These are phyloP conservation scores for Acromyrmex heyeri DNA, from an alignment of 1,140 invertebrate genomes.

Conservation along the genomic window DNA sequence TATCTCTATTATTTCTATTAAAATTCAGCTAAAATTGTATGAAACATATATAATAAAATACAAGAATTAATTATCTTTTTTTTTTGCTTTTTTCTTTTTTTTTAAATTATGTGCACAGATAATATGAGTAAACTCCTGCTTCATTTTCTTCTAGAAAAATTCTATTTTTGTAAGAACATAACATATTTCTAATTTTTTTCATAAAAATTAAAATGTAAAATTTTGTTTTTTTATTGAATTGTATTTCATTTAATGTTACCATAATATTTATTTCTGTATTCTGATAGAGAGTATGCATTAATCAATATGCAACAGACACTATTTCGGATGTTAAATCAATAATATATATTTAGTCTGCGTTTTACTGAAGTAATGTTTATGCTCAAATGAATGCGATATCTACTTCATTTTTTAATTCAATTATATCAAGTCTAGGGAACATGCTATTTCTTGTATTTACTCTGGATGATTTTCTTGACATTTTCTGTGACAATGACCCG, in stretches of 20 bases:
- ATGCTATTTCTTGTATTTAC: neutral
- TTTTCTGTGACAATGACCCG: conserved; percentile 21
- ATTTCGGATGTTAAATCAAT: neutral
- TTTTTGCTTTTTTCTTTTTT: neutral
- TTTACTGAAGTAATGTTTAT: neutral
- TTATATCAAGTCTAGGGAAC: neutral
- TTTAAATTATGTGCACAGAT: neutral
- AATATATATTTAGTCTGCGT: neutral
- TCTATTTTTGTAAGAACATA: neutral
- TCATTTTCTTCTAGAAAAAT: neutral
- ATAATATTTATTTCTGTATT: neutral
- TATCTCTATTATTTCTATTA: too few relatives aligned
- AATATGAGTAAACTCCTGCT: neutral
- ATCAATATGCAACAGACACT: neutral
- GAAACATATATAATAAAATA: neutral
- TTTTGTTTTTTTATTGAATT: neutral
- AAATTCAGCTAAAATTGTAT: neutral
- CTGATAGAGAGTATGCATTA: neutral
- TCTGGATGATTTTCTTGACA: conserved; percentile 25
- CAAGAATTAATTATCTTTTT: neutral
- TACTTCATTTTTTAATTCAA: conserved; percentile 23
- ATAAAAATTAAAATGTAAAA: neutral
- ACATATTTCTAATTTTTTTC: neutral
- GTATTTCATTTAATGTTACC: neutral
- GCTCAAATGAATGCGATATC: neutral